Conservation (phyloP, 2,113 vertebrate genomes). For the Proterorhinus semilunaris region DNA sequence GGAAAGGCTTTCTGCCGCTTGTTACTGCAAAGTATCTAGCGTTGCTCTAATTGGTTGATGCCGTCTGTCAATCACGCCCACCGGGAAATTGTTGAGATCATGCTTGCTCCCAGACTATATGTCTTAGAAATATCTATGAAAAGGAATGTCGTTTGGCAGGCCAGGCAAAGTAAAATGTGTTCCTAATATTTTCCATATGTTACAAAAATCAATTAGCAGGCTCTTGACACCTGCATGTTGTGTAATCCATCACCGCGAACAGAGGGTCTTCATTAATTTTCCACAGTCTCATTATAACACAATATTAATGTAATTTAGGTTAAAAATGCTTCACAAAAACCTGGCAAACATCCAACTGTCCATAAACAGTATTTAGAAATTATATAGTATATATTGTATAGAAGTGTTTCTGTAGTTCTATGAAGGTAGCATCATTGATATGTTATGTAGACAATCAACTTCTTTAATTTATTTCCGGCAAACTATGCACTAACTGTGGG, state of each 20-base stretch:
- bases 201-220: slow-evolving; percentile 57
- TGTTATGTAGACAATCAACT: no score
- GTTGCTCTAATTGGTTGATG: no score
- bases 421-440: background rate
- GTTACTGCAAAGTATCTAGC: no score
- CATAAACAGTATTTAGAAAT: background rate
- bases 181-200: slow-evolving; percentile 45
- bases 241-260: slow-evolving; percentile 43
- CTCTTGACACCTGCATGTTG: slow-evolving; percentile 50
- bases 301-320: slow-evolving; percentile 5
- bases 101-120: no score
- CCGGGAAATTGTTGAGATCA: no score
- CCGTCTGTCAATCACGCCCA: no score
- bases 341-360: background rate
- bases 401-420: background rate
- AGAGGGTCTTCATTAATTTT: slow-evolving; percentile 25
- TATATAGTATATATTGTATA: background rate
- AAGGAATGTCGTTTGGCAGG: no score
- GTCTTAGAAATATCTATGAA: no score
- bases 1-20: no score
- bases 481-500: no score
- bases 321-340: slow-evolving; percentile 6
- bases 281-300: slow-evolving; percentile 14
- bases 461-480: no score
- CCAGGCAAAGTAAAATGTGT: slow-evolving; percentile 2